Base-by-base conservation (phyloP, 2,888 invertebrate genomes). In the Serrognathus titanus region DNA sequence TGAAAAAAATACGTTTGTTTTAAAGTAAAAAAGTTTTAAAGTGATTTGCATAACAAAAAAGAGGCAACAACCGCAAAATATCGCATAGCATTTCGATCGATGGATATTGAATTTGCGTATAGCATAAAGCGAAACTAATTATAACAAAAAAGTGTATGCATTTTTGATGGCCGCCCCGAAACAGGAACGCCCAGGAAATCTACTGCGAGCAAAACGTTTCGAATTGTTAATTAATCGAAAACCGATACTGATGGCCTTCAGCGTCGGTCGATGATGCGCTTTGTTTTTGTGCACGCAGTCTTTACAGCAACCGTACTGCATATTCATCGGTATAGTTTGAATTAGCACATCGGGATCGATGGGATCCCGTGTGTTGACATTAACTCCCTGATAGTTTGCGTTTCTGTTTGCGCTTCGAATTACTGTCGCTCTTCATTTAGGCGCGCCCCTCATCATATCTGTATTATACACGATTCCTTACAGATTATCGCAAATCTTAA, bases 171-270 rank as follows among this genome's bases (percentile, higher is more conserved):
- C 49, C n/a, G 38, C 36, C 36, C 16, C 43, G 20, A 43, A 31
- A 43, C 35, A 24, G 40, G 35, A 51, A 51, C 51, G 43, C 12
- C 37, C 16, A 43, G 43, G 36, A 35, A 20, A 9, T 24, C 37
- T 9, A 13, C 35, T 31, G 13, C 48, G 56, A 57, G 58, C 53
- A 60, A 62, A 62, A 62, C 59, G 60, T 48, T 61, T 58, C 60
- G 62, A 63, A 63, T 66, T 60, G 61, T 63, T 65, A 66, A 66
- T 65, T 65, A 66, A 66, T 66, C 61, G 65, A 65, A 66, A 64
- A 65, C 64, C 64, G 55, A 66, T 66, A 63, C 57, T 58, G 57
- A 63, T 61, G 61, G 59, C 65, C 63, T 59, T 57, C 56, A 55
- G 60, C 61, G 51, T 43, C 47, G 48, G 40, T 48, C 54, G 48